A percentile compares a stretch with the other conserved stretches of the same genome.
phyloP scores from a whole-genome alignment of 2,113 vertebrate genomes.

The Myotis brandtii region DNA sequence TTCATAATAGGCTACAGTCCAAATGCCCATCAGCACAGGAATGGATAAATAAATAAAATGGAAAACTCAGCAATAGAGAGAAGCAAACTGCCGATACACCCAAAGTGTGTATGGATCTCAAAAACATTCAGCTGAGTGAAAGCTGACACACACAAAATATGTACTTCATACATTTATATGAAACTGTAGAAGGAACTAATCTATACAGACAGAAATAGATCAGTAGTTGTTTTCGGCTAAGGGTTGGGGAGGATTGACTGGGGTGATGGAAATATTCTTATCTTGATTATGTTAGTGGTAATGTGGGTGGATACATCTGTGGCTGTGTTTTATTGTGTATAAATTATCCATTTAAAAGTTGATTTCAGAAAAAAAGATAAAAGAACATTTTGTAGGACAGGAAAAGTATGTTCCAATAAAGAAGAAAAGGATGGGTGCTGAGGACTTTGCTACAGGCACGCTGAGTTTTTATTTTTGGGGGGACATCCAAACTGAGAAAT shows the following conservation, averaged over 20 bases:
- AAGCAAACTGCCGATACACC: not conserved
- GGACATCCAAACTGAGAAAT: not conserved
- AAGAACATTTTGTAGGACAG: not conserved
- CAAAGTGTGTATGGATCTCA: not conserved
- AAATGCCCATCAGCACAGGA: not conserved
- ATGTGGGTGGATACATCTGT: not conserved
- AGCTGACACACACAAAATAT: not conserved
- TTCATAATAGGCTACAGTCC: not conserved
- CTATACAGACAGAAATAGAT: not conserved
- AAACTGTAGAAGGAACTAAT: not conserved
- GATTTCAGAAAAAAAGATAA: not conserved
- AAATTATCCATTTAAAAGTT: conserved; percentile 26
- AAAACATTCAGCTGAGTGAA: not conserved
- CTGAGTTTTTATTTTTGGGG: not conserved
- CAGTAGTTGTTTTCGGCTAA: not conserved
- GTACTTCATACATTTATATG: not conserved
- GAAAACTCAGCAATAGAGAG: conserved; percentile 1
- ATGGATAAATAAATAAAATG: not conserved
- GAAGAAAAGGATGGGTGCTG: not conserved
- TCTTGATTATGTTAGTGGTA: not conserved
- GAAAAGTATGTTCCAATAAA: not conserved
- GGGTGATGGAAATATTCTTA: not conserved
- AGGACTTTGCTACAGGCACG: not conserved
- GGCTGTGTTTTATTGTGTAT: not conserved
- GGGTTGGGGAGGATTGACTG: not conserved